Percentiles rank a stretch among this genome's conserved stretches.
Conservation (phyloP, 2,888 invertebrate species). For the Charanyca ferruginea region DNA sequence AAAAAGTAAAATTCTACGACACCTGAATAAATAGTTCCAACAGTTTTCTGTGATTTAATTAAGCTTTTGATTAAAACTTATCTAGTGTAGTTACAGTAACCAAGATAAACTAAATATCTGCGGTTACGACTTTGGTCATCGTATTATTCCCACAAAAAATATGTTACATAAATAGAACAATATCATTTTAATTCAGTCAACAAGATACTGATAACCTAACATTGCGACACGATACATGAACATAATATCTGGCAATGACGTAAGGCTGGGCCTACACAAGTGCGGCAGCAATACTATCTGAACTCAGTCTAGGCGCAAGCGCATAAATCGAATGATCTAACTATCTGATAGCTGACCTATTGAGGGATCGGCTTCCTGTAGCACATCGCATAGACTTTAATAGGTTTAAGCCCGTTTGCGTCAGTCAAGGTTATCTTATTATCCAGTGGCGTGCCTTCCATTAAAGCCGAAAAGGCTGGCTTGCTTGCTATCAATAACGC, state of each 20-base stretch:
- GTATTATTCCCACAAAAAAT: constrained; percentile 5
- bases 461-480: too few relatives aligned
- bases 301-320: neutral
- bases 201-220: constrained; percentile 41
- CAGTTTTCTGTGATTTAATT: neutral
- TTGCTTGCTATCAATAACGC: too few relatives aligned
- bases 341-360: constrained; percentile 1
- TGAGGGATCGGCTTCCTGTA: neutral
- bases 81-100: neutral
- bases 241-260: constrained; percentile 8
- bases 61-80: neutral
- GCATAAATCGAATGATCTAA: constrained; percentile 9
- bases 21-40: neutral
- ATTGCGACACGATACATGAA: constrained; percentile 1
- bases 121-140: constrained; percentile 9
- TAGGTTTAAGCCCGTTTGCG: too few relatives aligned
- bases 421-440: too few relatives aligned
- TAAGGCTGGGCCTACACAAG: constrained; percentile 11
- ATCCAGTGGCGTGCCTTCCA: too few relatives aligned
- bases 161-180: constrained; percentile 24
- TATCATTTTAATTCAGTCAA: constrained; percentile 12
- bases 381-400: too few relatives aligned
- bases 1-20: too few relatives aligned
- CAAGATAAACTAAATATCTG: constrained; percentile 1
- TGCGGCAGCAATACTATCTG: neutral